A percentile compares a stretch with the other conserved stretches of the same genome.
These are phyloP conservation scores for Plutella xylostella DNA, from an alignment of 2,888 invertebrate species.

Conservation along the genomic window DNA sequence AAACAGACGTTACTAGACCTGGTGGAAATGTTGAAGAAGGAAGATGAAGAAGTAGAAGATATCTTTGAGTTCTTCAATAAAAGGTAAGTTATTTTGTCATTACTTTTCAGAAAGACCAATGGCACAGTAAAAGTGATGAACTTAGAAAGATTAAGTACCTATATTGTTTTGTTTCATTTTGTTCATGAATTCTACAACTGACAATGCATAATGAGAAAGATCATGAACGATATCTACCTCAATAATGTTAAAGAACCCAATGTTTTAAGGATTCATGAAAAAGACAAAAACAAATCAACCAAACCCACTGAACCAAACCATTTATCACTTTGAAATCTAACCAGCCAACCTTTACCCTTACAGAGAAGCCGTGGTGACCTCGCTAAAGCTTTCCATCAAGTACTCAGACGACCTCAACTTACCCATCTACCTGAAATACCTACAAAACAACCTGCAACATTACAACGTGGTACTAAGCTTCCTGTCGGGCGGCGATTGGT, in stretches of 20 bases:
- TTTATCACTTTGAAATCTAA: not conserved
- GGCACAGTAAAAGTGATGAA: no score
- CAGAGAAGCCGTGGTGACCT: constrained; percentile 36
- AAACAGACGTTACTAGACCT: constrained; percentile 33
- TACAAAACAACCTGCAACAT: constrained; percentile 44
- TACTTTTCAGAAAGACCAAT: no score
- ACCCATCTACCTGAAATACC: constrained; percentile 46
- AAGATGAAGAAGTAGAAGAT: constrained; percentile 24
- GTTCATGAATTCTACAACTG: no score
- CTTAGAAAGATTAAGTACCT: no score
- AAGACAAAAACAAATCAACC: no score
- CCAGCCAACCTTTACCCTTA: not conserved
- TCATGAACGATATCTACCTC: no score
- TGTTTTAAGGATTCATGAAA: no score
- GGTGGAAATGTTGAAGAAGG: constrained; percentile 25
- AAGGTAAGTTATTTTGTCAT: no score
- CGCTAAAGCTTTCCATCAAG: constrained; percentile 34
- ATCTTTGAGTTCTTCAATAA: constrained; percentile 33
- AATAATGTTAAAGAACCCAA: no score
- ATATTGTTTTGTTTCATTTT: no score
- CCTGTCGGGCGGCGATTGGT: constrained; percentile 52
- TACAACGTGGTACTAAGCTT: constrained; percentile 43
- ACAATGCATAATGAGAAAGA: no score
- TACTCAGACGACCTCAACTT: constrained; percentile 47
- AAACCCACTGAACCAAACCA: no score